phyloP scores from a whole-genome alignment of 2,113 vertebrate species.

The Callipepla californica region DNA sequence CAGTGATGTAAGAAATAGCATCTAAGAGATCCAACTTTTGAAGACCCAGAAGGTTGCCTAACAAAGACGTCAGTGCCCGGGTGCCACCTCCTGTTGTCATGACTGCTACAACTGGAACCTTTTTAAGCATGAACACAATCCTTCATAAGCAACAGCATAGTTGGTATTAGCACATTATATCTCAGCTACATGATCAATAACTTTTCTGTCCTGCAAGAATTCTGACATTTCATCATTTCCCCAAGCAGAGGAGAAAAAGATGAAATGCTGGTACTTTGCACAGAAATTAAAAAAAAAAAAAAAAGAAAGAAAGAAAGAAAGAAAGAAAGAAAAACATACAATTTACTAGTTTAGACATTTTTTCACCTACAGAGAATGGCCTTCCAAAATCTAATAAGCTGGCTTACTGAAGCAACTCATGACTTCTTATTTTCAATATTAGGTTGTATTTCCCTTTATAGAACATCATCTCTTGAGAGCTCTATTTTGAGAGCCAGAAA shows the following conservation, averaged over 20 bases:
- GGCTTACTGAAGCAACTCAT: background rate
- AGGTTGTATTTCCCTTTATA: background rate
- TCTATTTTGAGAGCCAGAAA: background rate
- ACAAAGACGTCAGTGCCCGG: constrained; percentile 84
- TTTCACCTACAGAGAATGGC: background rate
- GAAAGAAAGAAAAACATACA: rapidly evolving
- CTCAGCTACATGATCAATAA: background rate
- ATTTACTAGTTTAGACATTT: background rate
- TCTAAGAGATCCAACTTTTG: constrained; percentile 85
- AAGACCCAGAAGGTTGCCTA: constrained; percentile 83
- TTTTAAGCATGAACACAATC: background rate
- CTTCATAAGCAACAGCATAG: background rate
- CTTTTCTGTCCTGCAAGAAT: background rate
- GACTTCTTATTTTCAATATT: background rate
- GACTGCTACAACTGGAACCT: constrained; percentile 87
- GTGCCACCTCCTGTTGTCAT: constrained; percentile 87
- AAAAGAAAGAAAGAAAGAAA: too few species aligned
- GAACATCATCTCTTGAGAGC: background rate
- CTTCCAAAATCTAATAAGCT: background rate
- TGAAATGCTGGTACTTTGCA: background rate
- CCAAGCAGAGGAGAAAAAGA: background rate
- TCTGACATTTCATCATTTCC: background rate
- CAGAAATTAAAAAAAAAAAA: background rate
- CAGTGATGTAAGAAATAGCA: constrained; percentile 84
- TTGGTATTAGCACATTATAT: background rate